Evolutionary conservation across 2,113 vertebrate genomes (phyloP), one percentile per base, ranked within the genome.

Genomic region (Corythaeola cristata): DNA sequence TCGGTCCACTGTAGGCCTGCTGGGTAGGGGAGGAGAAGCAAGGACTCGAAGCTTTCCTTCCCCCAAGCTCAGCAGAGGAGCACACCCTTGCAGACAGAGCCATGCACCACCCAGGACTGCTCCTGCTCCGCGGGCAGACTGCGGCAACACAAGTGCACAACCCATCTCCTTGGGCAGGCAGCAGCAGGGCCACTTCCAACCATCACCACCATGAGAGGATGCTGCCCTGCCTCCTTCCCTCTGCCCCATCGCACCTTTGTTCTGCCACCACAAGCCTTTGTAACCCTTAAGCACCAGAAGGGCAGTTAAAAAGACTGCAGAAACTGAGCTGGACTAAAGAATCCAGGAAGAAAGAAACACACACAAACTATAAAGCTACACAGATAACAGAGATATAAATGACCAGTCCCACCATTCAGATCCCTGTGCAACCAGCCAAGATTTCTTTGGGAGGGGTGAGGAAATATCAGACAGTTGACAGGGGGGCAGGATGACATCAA

Each of bases 111-210:
- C 16, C 45, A 78, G 67, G 21, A 72, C 15, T 20, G 35, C 41
- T 89, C 53, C 50, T 6, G 8, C 28, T 71, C 58, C 52, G n/a
- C 45, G 13, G 52, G 24, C 37, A 53, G 37, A 30, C 26, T 56
- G 53, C 39, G 52, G 39, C 20, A n/a, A 41, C 2, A 1, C 37
- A 33, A 0, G 1, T 13, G 14, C 5, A 17, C 60, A 35, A 8
- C 12, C 33, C 15, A 4, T 6, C 33, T 72, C n/a, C 21, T 45
- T 35, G 21, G 1, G 3, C 10, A 55, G 56, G 47, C 52, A 81
- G 44, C 62, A 53, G 50, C 22, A 33, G 8, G 52, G 35, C 24
- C 1, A 1, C 47, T 28, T 69, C n/a, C 44, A 15, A 17, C 35
- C 12, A n/a, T 32, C 32, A 28, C 52, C 2, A 5, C 12, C 33